phyloP scores from a whole-genome alignment of 1,140 invertebrate genomes.

The Caenorhabditis tropicalis region DNA sequence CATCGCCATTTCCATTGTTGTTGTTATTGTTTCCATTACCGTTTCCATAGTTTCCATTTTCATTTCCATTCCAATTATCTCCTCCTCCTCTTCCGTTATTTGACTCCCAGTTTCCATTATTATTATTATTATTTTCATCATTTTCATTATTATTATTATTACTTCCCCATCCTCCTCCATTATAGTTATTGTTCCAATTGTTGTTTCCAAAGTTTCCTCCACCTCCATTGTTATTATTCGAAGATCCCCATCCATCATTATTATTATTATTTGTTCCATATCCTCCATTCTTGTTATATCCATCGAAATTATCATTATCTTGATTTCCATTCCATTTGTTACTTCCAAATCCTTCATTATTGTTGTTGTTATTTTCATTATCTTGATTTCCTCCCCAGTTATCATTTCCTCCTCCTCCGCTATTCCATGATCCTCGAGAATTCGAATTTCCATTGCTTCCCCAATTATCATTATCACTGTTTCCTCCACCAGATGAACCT shows the following conservation, averaged over 20 bases:
- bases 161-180: neutral
- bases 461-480: neutral
- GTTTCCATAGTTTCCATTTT: neutral
- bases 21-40: neutral
- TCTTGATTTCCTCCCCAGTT: neutral
- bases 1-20: conserved; percentile 20
- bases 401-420: neutral
- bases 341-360: neutral
- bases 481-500: neutral
- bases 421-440: neutral
- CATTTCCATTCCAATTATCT: conserved; percentile 28
- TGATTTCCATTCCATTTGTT: conserved; percentile 15
- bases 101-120: conserved; percentile 15
- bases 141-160: conserved; percentile 34
- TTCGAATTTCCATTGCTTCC: neutral
- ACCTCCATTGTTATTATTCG: neutral
- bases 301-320: neutral
- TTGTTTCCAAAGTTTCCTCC: conserved; percentile 14
- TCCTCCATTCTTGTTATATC: neutral
- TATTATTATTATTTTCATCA: conserved; percentile 3
- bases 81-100: neutral
- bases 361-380: neutral
- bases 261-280: neutral
- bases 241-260: neutral
- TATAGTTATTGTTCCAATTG: neutral